Percentiles rank a stretch among this genome's conserved stretches.
These are phyloP conservation scores for Stenchaetothrips biformis DNA, from an alignment of 2,888 invertebrate species.

Conservation along the genomic window DNA sequence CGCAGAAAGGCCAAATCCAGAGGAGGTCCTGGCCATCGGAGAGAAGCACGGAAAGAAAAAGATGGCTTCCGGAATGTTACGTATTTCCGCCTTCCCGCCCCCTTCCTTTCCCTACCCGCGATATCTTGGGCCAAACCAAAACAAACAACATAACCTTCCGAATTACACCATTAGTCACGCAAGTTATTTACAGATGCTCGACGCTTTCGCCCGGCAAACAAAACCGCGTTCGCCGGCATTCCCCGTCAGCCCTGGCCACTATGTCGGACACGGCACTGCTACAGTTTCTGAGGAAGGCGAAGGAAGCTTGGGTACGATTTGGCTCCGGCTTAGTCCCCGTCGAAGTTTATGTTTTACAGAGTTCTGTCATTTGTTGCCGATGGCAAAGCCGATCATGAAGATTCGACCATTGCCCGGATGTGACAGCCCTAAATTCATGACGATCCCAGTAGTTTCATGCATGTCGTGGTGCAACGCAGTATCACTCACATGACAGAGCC, in stretches of 20 bases:
- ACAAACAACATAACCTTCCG: constrained; percentile 12
- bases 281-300: background rate
- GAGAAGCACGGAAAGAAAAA: background rate
- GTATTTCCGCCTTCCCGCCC: background rate
- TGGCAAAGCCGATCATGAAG: too few relatives aligned
- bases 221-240: background rate
- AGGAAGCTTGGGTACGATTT: background rate
- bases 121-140: background rate
- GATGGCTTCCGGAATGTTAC: background rate
- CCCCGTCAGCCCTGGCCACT: background rate
- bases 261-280: background rate
- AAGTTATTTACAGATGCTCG: background rate
- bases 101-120: background rate
- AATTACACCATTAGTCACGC: background rate
- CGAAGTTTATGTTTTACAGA: too few relatives aligned
- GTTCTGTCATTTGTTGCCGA: too few relatives aligned
- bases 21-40: background rate
- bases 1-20: too few relatives aligned
- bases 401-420: too few relatives aligned
- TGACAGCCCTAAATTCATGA: background rate
- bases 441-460: too few relatives aligned
- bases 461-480: background rate
- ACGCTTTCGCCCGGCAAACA: too few relatives aligned
- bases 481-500: constrained; percentile 5
- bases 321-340: too few relatives aligned